Base-by-base conservation (phyloP, 1,140 invertebrate genomes). In the Zophobas atratus region DNA sequence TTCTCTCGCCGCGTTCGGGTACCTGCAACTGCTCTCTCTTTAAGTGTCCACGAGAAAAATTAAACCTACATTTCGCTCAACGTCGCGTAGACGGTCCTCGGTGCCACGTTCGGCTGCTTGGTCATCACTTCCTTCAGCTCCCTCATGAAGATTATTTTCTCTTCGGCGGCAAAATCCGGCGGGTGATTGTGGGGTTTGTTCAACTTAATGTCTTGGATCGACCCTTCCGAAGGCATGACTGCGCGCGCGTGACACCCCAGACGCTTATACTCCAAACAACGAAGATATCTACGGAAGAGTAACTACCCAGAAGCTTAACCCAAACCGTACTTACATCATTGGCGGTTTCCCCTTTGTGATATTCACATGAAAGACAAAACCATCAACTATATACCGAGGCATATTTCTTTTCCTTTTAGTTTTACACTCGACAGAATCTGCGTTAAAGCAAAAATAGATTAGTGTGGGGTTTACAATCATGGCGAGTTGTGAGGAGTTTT, bases 331-430 rank as follows among this genome's bases (percentile, higher is more conserved):
- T 83, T 80, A 85, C 84, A 83, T 84, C 84, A 85, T 85, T 6
- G 79, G 81, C 6, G 83, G 84, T 48, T 82, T 82, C 72, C 84
- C 84, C 82, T 85, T 85, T 32, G 76, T 84, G 63, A 85, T 84
- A 79, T 85, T 85, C 33, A 85, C 84, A 67, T 85, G 84, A 75
- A 85, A 85, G 4, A 85, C 84, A 77, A 84, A 85, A 55, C 84
- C 84, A 79, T 85, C 84, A 6, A 85, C 84, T 33, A 85, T 85
- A 77, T 85, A 85, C 38, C 84, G 46, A 32, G 84, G 84, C 84
- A 85, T 85, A 70, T 85, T 82, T 33, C 79, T 80, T 79, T 82
- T 84, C 48, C 83, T 75, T 77, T 78, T 82, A 60, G 48, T 32
- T 63, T 57, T 75, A 46, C 53, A 8, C 56, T 75, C 55, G 38